Percentiles rank a stretch among this genome's conserved stretches.
phyloP scores from a whole-genome alignment of 2,888 invertebrate genomes.

The Noctua pronuba region DNA sequence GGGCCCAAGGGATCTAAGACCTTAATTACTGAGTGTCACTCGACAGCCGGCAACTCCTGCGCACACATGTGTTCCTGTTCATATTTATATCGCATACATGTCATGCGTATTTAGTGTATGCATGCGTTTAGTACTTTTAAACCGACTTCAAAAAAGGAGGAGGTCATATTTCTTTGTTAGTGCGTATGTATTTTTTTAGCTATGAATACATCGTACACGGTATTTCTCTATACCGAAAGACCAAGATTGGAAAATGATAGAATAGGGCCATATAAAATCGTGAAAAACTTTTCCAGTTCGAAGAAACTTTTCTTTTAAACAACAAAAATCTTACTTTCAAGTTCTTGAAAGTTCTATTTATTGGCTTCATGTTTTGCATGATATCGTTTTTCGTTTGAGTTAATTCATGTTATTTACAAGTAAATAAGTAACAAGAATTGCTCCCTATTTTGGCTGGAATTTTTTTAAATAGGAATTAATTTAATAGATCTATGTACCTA shows the following conservation, averaged over 20 bases:
- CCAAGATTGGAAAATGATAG: not conserved
- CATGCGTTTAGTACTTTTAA: not conserved
- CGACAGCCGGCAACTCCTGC: conserved; percentile 74
- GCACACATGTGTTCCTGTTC: conserved; percentile 67
- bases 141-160: not conserved
- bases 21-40: conserved; percentile 79
- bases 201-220: not conserved
- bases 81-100: conserved; percentile 56
- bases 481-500: not conserved
- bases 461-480: not conserved
- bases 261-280: not conserved
- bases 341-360: conserved; percentile 29
- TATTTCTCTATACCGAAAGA: not conserved
- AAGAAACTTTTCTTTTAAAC: conserved; percentile 8
- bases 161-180: not conserved
- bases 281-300: conserved; percentile 6
- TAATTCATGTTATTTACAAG: too few relatives aligned
- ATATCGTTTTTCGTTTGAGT: conserved; percentile 22
- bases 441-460: not conserved
- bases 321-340: conserved; percentile 10
- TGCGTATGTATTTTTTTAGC: not conserved
- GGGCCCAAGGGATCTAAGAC: conserved; percentile 75
- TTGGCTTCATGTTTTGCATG: conserved; percentile 37
- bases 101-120: conserved; percentile 27
- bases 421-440: not conserved